Base-by-base conservation (phyloP, 2,797 vertebrate species). In the Tragelaphus eurycerus region DNA sequence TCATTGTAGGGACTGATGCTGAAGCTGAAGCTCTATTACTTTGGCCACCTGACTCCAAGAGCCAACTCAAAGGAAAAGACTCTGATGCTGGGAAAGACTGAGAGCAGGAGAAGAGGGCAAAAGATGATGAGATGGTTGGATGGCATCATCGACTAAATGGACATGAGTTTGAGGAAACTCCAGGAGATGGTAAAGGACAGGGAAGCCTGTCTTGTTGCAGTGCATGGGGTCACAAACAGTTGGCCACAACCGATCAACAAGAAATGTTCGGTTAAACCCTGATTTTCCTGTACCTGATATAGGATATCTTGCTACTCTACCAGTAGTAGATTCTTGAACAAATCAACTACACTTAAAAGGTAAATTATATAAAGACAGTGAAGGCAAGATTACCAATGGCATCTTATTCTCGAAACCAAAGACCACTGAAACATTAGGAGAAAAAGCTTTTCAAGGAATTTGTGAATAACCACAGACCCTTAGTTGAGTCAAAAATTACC, bases 291-390 rank as follows among this genome's bases (percentile, higher is more conserved):
- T 21, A 59, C 23, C 43, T 88, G 38, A 57, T 50, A 76, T 16
- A 60, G 16, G 60, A 93, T 2, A 83, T 2, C 10, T 89, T 90
- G 54, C 31, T 87, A 34, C 31, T 74, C 4, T 86, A 83, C 17
- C 64, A 17, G 17, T 9, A 46, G 43, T 46, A 31, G 34, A 38
- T 85, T 86, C 48, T 16, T 88, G 31, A 14, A 83, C 5, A 95
- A 89, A 92, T 74, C 3, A 46, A 8, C 46, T 85, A 50, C 21
- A 27, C 13, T 31, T 54, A 54, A 82, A 89, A 74, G 25, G 16
- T 23, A 91, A 91, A 89, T 93, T 38, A 19, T 25, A 23, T 38
- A 96, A 95, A 83, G 31, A 62, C 7, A 48, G 11, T 57, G 25
- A 79, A 78, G 23, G 6, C n/a, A 50, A 43, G 64, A 57, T 90